These are phyloP conservation scores for Darevskia nairensis DNA, from an alignment of 2,797 vertebrate genomes.

Conservation along the genomic window DNA sequence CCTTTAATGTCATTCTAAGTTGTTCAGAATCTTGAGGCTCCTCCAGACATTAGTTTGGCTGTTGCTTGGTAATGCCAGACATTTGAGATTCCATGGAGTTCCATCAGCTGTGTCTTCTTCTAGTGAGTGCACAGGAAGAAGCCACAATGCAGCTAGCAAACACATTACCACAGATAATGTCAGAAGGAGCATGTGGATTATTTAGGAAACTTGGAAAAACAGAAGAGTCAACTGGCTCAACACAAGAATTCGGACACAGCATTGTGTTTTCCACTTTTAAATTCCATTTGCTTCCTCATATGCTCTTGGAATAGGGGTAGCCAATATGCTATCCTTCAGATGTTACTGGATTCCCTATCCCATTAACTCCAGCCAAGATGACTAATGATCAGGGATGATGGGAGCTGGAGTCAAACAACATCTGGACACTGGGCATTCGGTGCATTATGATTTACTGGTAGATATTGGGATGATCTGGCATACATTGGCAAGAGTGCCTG, in stretches of 20 bases:
- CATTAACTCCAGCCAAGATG: no score
- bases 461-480: no score
- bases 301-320: background rate
- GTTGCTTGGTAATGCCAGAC: background rate
- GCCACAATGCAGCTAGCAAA: background rate
- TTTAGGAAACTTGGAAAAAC: slow-evolving; percentile 52
- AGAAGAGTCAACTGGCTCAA: slow-evolving; percentile 44
- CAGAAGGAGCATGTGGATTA: slow-evolving; percentile 56
- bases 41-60: background rate
- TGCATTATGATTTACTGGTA: no score
- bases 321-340: background rate
- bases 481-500: no score
- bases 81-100: background rate
- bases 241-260: slow-evolving; percentile 67
- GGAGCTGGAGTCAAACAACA: background rate
- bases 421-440: background rate
- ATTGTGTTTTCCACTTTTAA: slow-evolving; percentile 54
- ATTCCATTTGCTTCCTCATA: slow-evolving; percentile 54
- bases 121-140: background rate
- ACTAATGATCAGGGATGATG: background rate
- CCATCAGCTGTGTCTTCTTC: background rate
- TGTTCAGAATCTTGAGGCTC: slow-evolving; percentile 9
- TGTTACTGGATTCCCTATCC: background rate
- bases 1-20: slow-evolving; percentile 69
- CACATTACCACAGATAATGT: background rate